These are phyloP conservation scores for Hydroisotoma schaefferi DNA, from an alignment of 2,888 invertebrate genomes.

Conservation along the genomic window DNA sequence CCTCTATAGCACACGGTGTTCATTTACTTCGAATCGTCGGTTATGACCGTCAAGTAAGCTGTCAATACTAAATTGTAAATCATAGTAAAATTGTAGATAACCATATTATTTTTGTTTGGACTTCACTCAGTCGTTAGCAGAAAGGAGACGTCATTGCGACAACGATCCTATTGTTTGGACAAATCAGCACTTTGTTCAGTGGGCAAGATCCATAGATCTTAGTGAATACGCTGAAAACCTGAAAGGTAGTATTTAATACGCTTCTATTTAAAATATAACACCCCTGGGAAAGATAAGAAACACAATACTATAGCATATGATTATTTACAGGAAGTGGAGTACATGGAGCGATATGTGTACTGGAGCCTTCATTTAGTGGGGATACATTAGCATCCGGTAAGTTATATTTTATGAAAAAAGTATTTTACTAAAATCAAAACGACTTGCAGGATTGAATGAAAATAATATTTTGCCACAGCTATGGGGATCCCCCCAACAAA, in stretches of 20 bases:
- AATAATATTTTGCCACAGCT: too few relatives aligned
- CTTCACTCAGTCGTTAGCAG: constrained; percentile 68
- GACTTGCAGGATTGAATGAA: too few relatives aligned
- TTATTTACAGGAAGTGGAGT: constrained; percentile 77
- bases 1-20: constrained; percentile 88
- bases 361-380: constrained; percentile 90
- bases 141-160: constrained; percentile 82
- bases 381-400: constrained; percentile 84
- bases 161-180: constrained; percentile 94
- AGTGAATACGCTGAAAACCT: constrained; percentile 89
- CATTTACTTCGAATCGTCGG: constrained; percentile 86
- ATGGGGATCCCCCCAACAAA: constrained; percentile 88
- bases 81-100: neutral
- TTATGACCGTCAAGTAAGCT: constrained; percentile 79
- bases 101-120: neutral
- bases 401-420: constrained; percentile 1
- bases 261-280: neutral
- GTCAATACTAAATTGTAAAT: neutral
- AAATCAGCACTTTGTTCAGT: constrained; percentile 87
- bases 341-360: constrained; percentile 74
- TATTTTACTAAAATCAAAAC: too few relatives aligned
- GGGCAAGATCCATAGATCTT: constrained; percentile 90
- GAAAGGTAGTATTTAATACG: constrained; percentile 63
- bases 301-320: neutral
- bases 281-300: neutral